Evolutionary conservation across 64 coral and sea anemone species (phyloP).

Genomic region (Stylophora pistillata): DNA sequence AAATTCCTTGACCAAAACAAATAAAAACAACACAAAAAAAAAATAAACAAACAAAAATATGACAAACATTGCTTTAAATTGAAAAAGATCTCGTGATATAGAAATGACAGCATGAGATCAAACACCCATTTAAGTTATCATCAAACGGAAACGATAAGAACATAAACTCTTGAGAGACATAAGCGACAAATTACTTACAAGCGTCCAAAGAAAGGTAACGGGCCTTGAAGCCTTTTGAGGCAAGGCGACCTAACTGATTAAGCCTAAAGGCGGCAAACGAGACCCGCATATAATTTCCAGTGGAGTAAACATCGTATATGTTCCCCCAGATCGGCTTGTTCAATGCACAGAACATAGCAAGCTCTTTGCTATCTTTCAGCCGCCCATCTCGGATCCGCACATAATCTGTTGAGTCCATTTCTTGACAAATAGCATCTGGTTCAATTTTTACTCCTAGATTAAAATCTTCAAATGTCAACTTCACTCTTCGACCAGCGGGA

Average conservation of each 20-base stretch:
- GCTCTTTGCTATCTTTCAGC: not conserved
- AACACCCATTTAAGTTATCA: no score
- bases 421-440: not conserved
- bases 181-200: no score
- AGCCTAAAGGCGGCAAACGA: not conserved
- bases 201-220: not conserved
- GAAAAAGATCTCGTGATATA: no score
- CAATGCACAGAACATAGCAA: constrained; percentile 16
- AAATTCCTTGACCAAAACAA: no score
- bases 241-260: no score
- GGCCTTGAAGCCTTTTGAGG: not conserved
- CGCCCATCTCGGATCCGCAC: constrained; percentile 37
- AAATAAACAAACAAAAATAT: no score
- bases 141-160: no score
- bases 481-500: constrained; percentile 6
- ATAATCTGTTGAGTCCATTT: constrained; percentile 18
- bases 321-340: no score
- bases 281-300: not conserved
- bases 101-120: no score
- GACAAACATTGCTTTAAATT: no score
- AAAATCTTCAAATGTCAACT: constrained; percentile 30
- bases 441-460: not conserved
- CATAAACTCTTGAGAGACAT: no score
- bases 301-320: not conserved
- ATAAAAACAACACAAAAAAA: no score